These are phyloP conservation scores for Salpingus planirostris DNA, from an alignment of 2,888 invertebrate genomes.

Conservation along the genomic window DNA sequence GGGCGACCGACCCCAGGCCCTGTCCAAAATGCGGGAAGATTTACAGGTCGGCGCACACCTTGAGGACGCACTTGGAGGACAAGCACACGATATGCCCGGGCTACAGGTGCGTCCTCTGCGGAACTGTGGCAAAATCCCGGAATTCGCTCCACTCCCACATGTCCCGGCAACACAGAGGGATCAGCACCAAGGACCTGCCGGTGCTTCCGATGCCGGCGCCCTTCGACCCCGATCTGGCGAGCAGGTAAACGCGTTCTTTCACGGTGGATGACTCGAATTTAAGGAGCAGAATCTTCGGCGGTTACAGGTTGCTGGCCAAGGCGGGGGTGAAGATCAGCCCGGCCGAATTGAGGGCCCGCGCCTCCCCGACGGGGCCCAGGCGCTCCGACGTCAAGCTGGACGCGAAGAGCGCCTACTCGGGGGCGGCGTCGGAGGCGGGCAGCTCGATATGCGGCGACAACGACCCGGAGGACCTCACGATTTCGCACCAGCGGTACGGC, in stretches of 20 bases:
- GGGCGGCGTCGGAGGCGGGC: constrained; percentile 58
- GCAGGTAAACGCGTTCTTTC: too few species aligned
- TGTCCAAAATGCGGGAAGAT: constrained; percentile 92
- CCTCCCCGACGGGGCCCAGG: constrained; percentile 76
- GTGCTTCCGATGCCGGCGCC: constrained; percentile 88
- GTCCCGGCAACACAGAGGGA: constrained; percentile 88
- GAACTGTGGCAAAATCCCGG: constrained; percentile 85
- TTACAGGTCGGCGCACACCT: constrained; percentile 83
- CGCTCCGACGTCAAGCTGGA: constrained; percentile 71
- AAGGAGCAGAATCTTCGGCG: too few species aligned
- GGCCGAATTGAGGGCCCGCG: constrained; percentile 73
- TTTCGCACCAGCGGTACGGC: constrained; percentile 48
- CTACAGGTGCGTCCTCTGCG: constrained; percentile 84
- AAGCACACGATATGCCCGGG: constrained; percentile 91
- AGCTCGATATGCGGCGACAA: constrained; percentile 71
- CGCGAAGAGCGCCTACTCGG: constrained; percentile 57
- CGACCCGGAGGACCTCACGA: constrained; percentile 76
- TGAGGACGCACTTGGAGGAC: constrained; percentile 85
- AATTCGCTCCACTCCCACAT: constrained; percentile 90
- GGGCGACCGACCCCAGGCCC: constrained; percentile 86
- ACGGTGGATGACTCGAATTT: not conserved
- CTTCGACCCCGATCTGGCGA: constrained; percentile 83
- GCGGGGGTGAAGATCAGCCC: constrained; percentile 82
- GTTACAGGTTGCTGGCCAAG: constrained; percentile 66
- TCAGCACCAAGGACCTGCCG: constrained; percentile 86